phyloP scores from a whole-genome alignment of 2,888 invertebrate species.

The Stenotaenia linearis region DNA sequence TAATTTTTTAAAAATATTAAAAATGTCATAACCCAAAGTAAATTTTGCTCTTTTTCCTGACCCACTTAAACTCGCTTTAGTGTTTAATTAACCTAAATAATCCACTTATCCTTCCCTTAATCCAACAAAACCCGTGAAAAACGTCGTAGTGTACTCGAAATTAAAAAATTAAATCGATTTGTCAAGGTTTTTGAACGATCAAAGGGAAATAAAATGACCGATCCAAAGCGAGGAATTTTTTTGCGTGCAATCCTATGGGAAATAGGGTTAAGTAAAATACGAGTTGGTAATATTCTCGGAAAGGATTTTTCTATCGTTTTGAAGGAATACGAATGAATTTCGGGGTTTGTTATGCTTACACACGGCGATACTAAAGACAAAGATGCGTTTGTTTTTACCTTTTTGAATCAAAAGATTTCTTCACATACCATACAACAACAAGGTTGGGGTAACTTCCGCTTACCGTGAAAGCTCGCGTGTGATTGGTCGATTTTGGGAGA shows the following conservation, averaged over 20 bases:
- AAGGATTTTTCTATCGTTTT: not conserved
- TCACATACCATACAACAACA: conserved; percentile 4
- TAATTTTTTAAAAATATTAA: too few relatives aligned
- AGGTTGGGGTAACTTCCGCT: not conserved
- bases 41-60: too few relatives aligned
- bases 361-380: not conserved
- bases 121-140: too few relatives aligned
- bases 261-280: not conserved
- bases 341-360: not conserved
- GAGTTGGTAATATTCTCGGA: not conserved
- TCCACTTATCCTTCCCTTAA: too few relatives aligned
- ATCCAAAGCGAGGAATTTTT: not conserved
- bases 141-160: too few relatives aligned
- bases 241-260: not conserved
- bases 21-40: not conserved
- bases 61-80: too few relatives aligned
- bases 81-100: too few relatives aligned
- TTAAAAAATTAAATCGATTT: too few relatives aligned
- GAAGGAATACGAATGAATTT: not conserved
- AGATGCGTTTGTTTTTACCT: not conserved
- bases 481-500: not conserved
- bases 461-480: not conserved
- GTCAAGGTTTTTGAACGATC: not conserved
- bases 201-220: too few relatives aligned
- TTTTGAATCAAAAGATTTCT: not conserved